A percentile compares a stretch with the other conserved stretches of the same genome.
phyloP scores from a whole-genome alignment of 2,797 vertebrate species.

The Semotilus atromaculatus region DNA sequence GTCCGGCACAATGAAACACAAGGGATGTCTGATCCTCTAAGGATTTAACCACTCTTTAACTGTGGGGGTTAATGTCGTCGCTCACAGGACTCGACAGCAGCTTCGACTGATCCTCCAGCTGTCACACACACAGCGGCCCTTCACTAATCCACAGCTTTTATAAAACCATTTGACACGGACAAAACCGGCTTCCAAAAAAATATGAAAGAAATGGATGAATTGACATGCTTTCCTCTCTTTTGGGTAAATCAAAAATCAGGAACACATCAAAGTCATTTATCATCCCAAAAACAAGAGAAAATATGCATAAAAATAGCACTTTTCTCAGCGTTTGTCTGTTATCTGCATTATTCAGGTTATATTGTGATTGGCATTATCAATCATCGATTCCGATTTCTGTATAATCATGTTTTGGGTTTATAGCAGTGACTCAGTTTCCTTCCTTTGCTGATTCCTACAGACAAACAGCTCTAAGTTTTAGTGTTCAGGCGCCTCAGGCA shows the following conservation, averaged over 20 bases:
- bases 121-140: not conserved
- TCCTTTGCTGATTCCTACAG: not conserved
- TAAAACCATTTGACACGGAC: not conserved
- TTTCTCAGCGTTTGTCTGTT: too few species aligned
- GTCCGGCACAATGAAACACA: not conserved
- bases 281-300: not conserved
- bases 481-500: not conserved
- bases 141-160: not conserved
- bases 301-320: not conserved
- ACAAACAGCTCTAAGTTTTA: not conserved
- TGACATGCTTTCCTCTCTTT: not conserved
- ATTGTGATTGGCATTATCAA: not conserved
- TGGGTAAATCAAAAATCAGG: not conserved
- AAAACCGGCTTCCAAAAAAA: not conserved
- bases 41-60: slow-evolving; percentile 44
- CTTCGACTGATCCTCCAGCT: slow-evolving; percentile 23
- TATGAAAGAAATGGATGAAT: not conserved
- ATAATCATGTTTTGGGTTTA: not conserved
- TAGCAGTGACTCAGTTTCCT: not conserved
- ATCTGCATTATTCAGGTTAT: not conserved
- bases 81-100: not conserved
- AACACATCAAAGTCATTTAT: not conserved
- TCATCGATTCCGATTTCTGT: not conserved
- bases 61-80: not conserved
- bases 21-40: not conserved